Conservation (phyloP, 2,113 vertebrate species). For the Bothrops jararaca region DNA sequence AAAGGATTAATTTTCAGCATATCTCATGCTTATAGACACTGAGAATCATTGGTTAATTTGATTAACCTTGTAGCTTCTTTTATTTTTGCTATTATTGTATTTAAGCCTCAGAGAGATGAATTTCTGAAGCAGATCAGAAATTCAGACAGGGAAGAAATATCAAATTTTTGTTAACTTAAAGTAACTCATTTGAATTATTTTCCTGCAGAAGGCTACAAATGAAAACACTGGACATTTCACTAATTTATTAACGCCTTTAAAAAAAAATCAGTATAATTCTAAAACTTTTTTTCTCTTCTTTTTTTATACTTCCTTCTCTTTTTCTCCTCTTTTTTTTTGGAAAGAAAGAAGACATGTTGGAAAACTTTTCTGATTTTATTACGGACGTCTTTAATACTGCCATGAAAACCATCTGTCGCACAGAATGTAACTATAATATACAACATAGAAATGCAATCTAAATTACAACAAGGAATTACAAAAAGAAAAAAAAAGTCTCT, state of each 20-base stretch:
- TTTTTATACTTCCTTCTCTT: too few relatives aligned
- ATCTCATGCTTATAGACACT: background rate
- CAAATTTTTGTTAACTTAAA: background rate
- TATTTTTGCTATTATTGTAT: background rate
- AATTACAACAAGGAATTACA: slow-evolving; percentile 95
- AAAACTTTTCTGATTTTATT: slow-evolving; percentile 76
- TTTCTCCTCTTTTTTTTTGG: too few relatives aligned
- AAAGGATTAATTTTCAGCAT: background rate
- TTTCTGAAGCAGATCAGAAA: background rate
- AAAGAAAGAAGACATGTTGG: slow-evolving; percentile 64
- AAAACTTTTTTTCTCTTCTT: too few relatives aligned
- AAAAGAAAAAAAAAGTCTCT: slow-evolving; percentile 73
- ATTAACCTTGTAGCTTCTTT: background rate
- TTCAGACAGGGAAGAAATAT: background rate
- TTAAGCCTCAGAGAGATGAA: background rate
- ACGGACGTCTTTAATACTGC: slow-evolving; percentile 81
- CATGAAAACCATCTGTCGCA: slow-evolving; percentile 89
- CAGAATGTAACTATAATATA: slow-evolving; percentile 90
- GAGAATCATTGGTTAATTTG: background rate
- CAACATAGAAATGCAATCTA: slow-evolving; percentile 93
- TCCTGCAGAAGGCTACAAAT: background rate
- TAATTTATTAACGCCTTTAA: background rate
- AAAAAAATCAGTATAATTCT: too few relatives aligned
- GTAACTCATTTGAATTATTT: background rate
- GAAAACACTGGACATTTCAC: background rate